Base-by-base conservation (phyloP, 2,888 invertebrate genomes). In the Hofmannophila pseudospretella region DNA sequence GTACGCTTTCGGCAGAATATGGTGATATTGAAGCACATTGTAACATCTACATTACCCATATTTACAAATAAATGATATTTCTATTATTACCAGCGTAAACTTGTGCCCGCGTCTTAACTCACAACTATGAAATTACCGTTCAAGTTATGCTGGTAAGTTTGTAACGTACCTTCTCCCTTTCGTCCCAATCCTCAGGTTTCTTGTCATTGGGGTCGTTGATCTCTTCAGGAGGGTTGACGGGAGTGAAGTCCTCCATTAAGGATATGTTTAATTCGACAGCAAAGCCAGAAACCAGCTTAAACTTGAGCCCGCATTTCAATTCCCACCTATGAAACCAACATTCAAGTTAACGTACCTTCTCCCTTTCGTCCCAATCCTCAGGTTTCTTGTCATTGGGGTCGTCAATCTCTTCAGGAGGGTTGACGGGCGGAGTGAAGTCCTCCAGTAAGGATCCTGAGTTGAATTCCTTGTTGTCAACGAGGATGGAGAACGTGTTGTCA, bases 101-200 rank as follows among this genome's bases (percentile, higher is more conserved):
- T n/a, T n/a, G n/a, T n/a, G n/a, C n/a, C n/a, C n/a, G n/a, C n/a
- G n/a, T n/a, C n/a, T n/a, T n/a, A n/a, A n/a, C n/a, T n/a, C n/a
- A n/a, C n/a, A n/a, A n/a, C n/a, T n/a, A n/a, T n/a, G n/a, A n/a
- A n/a, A n/a, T n/a, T n/a, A n/a, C n/a, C n/a, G n/a, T n/a, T n/a
- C n/a, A n/a, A n/a, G n/a, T n/a, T n/a, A n/a, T n/a, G n/a, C n/a
- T n/a, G n/a, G n/a, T n/a, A n/a, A n/a, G n/a, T n/a, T n/a, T n/a
- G n/a, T n/a, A n/a, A n/a, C 20, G 4, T 38, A 82, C 84, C 79
- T 84, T 84, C 36, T 85, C 84, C 54, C 96, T 90, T 60, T 99
- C 99, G 74, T 99, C 99, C 99, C 99, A 99, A 65, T 97, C 94
- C 0, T 90, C 91, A 0, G 99, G 99, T 68, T 93, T 92, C 57